Evolutionary conservation across 2,113 vertebrate genomes (phyloP).

Genomic region (human (Homo sapiens)): GRCh38 chr7:139366001-139366500

Average conservation of each 20-base stretch:
- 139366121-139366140: constrained; percentile 25
- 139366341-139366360: constrained; percentile 21
- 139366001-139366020: constrained; percentile 28
- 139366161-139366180: constrained; percentile 12
- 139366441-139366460: not conserved
- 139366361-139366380: constrained; percentile 42
- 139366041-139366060: constrained; percentile 36
- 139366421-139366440: constrained; percentile 2
- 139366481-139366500: too few relatives aligned
- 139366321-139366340: constrained; percentile 60
- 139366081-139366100: not conserved
- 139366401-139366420: not conserved
- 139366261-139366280: constrained; percentile 61
- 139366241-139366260: constrained; percentile 59
- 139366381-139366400: not conserved
- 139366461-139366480: not conserved
- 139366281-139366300: constrained; percentile 63
- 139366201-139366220: constrained; percentile 62
- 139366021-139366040: constrained; percentile 1
- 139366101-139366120: not conserved
- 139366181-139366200: constrained; percentile 28
- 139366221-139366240: constrained; percentile 58
- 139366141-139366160: constrained; percentile 43
- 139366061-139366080: not conserved
- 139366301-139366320: constrained; percentile 64